phyloP scores from a whole-genome alignment of 2,888 invertebrate species.

The Amblyjoppa proteus region DNA sequence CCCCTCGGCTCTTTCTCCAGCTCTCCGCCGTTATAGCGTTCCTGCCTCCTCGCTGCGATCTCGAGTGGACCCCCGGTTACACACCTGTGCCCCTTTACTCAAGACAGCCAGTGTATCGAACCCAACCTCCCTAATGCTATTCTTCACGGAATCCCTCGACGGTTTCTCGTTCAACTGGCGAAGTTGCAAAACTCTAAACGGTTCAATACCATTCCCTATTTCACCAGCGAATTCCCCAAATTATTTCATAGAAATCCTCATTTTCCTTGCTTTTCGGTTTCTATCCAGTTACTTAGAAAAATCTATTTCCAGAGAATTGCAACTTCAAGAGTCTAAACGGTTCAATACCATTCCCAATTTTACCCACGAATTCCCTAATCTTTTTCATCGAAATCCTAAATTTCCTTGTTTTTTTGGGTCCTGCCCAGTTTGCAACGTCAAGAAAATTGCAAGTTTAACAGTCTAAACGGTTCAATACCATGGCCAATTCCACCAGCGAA shows the following conservation, averaged over 20 bases:
- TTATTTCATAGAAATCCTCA: not conserved
- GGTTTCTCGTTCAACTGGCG: not conserved
- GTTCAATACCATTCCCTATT: not conserved
- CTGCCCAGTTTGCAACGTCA: too few species aligned
- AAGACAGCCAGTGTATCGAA: not conserved
- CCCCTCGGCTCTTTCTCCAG: conserved; percentile 36
- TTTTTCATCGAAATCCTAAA: not conserved
- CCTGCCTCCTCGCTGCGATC: conserved; percentile 31
- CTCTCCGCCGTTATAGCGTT: conserved; percentile 22
- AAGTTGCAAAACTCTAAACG: not conserved
- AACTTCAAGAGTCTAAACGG: not conserved
- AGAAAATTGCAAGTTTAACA: too few species aligned
- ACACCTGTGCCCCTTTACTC: conserved; percentile 38
- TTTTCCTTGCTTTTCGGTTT: not conserved
- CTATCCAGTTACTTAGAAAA: not conserved
- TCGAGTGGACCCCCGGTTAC: conserved; percentile 47
- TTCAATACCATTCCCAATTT: not conserved
- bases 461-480: not conserved
- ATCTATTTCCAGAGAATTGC: not conserved
- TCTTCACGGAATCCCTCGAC: conserved; percentile 8
- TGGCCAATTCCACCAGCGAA: not conserved
- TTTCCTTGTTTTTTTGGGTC: not conserved
- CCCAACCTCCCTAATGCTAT: conserved; percentile 23
- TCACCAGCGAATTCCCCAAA: not conserved
- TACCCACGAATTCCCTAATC: not conserved